These are phyloP conservation scores for Dendrocincla tyrannina DNA, from an alignment of 2,797 vertebrate genomes.

Conservation along the genomic window DNA sequence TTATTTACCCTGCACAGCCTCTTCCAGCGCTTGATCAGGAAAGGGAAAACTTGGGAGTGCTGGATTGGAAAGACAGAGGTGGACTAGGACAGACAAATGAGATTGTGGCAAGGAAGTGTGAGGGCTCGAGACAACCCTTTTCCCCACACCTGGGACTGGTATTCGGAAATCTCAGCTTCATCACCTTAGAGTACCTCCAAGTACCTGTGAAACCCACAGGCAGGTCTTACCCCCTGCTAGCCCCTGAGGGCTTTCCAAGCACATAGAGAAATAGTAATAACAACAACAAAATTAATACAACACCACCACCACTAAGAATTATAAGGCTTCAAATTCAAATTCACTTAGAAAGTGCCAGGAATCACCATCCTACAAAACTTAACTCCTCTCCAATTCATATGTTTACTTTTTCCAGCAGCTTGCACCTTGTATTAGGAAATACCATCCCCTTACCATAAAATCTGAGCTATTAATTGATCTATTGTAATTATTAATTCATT, in stretches of 20 bases:
- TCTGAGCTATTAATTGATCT: neutral
- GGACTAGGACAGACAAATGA: neutral
- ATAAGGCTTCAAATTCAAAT: neutral
- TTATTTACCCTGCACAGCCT: neutral
- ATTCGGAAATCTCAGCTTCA: neutral
- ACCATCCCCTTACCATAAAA: neutral
- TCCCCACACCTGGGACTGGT: neutral
- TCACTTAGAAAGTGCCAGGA: neutral
- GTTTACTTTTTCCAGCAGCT: neutral
- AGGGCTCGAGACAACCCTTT: neutral
- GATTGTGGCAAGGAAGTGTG: neutral
- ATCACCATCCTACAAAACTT: neutral
- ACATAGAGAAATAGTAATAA: neutral
- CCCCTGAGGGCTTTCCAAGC: neutral
- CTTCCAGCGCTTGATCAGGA: neutral
- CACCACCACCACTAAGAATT: neutral
- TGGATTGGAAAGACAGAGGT: neutral
- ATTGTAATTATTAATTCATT: neutral
- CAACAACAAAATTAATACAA: neutral
- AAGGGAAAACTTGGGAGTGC: neutral
- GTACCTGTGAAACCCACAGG: neutral
- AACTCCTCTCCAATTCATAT: neutral
- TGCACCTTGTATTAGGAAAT: neutral
- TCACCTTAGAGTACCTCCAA: neutral
- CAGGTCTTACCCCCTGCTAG: neutral